These are phyloP conservation scores for Pangasius macronema DNA, from an alignment of 2,797 vertebrate species.

Conservation along the genomic window DNA sequence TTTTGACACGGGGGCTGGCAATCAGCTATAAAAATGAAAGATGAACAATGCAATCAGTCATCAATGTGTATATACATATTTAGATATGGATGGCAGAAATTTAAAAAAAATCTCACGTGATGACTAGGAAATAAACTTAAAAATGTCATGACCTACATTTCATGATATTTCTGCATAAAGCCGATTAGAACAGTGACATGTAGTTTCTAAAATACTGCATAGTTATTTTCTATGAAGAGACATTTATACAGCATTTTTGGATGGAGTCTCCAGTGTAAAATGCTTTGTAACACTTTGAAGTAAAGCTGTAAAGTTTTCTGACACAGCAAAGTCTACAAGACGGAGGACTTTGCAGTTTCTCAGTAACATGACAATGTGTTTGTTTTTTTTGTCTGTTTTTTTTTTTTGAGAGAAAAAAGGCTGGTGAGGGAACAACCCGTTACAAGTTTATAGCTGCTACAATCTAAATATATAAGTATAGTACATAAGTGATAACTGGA, in stretches of 20 bases:
- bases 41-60: neutral
- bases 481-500: neutral
- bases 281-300: neutral
- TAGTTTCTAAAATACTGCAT: neutral
- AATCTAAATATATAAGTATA: neutral
- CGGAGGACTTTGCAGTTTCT: neutral
- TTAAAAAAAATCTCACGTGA: neutral
- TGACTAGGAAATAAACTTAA: neutral
- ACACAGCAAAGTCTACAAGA: neutral
- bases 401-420: neutral
- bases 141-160: neutral
- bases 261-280: neutral
- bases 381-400: neutral
- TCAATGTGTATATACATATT: neutral
- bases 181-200: neutral
- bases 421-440: neutral
- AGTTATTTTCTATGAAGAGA: neutral
- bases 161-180: neutral
- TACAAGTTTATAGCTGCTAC: neutral
- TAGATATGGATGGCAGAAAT: neutral
- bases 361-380: neutral
- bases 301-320: neutral
- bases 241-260: neutral
- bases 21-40: slow-evolving; percentile 79
- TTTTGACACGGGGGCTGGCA: slow-evolving; percentile 95